A percentile compares a stretch with the other conserved stretches of the same genome.
phyloP scores from a whole-genome alignment of 2,888 invertebrate species.

The Vannuccia rotundouncinata region DNA sequence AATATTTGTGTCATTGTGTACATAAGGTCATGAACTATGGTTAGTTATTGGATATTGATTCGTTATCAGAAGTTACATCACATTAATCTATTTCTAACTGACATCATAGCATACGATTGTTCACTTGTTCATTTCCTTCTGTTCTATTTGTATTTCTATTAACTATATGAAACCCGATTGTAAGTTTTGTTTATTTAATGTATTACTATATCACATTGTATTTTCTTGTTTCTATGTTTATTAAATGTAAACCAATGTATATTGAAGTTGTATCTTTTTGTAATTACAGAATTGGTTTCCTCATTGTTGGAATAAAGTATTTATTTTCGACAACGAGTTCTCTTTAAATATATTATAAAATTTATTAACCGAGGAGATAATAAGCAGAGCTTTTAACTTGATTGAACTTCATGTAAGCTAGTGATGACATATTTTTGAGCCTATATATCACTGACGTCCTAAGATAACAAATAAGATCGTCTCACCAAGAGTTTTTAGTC shows the following conservation, averaged over 20 bases:
- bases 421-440: too few relatives aligned
- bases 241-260: background rate
- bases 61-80: constrained; percentile 19
- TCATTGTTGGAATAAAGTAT: background rate
- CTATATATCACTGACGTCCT: too few relatives aligned
- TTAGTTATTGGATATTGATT: constrained; percentile 19
- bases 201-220: too few relatives aligned
- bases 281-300: background rate
- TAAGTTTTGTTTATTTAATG: too few relatives aligned
- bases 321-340: background rate
- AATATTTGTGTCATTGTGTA: constrained; percentile 16
- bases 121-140: constrained; percentile 26
- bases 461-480: too few relatives aligned
- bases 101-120: background rate
- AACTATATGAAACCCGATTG: constrained; percentile 19
- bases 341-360: background rate
- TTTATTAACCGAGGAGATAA: too few relatives aligned
- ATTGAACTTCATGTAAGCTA: too few relatives aligned
- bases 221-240: background rate
- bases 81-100: constrained; percentile 3
- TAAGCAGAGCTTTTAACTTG: too few relatives aligned
- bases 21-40: constrained; percentile 4
- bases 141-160: background rate
- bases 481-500: too few relatives aligned
- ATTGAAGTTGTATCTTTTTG: background rate